Evolutionary conservation across 2,797 vertebrate genomes (phyloP).

Genomic region (Anguilla megastoma): DNA sequence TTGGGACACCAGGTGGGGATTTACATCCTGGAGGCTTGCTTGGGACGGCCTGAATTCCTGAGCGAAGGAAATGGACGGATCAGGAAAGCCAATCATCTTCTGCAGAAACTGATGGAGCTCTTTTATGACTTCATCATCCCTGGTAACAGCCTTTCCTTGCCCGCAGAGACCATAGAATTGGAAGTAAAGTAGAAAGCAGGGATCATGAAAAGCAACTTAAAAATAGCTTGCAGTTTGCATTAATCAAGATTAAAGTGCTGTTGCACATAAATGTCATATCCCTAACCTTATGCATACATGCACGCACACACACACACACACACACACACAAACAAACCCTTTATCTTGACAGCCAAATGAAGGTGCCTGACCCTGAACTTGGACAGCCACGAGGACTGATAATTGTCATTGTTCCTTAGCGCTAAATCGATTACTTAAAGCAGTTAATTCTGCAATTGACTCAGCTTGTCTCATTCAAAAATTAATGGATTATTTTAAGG

Average conservation of each 20-base stretch:
- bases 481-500: no score
- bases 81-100: constrained; percentile 88
- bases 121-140: constrained; percentile 88
- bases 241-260: neutral
- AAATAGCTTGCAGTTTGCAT: neutral
- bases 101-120: constrained; percentile 93
- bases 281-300: neutral
- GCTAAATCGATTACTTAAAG: neutral
- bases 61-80: constrained; percentile 87
- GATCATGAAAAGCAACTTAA: neutral
- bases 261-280: neutral
- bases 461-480: no score
- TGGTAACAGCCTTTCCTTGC: constrained; percentile 67
- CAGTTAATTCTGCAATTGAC: no score
- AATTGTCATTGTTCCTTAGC: neutral
- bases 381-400: neutral
- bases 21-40: constrained; percentile 85
- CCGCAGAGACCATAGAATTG: neutral
- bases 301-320: neutral
- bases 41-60: constrained; percentile 87
- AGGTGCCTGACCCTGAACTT: neutral
- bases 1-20: constrained; percentile 80
- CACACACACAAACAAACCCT: neutral
- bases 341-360: neutral
- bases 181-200: neutral